A percentile compares a stretch with the other conserved stretches of the same genome.
These are phyloP conservation scores for Zosterops borbonicus DNA, from an alignment of 2,113 vertebrate species.

Conservation along the genomic window DNA sequence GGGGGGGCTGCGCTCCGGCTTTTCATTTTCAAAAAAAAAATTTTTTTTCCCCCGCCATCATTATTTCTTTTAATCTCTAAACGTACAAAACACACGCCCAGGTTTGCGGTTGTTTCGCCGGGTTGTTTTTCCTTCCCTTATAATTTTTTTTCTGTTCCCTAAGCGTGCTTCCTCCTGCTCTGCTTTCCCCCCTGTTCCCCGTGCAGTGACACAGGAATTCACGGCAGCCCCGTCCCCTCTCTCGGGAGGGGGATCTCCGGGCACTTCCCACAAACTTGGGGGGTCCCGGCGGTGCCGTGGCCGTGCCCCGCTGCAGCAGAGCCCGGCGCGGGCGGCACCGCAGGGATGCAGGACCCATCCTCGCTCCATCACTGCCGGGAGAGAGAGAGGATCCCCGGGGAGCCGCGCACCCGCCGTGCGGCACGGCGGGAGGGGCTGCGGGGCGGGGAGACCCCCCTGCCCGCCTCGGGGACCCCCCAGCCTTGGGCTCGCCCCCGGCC, in stretches of 20 bases:
- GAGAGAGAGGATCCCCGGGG: neutral
- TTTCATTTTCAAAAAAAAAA: neutral
- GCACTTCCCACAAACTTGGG: conserved; percentile 36
- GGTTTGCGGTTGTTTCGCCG: neutral
- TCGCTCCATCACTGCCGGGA: neutral
- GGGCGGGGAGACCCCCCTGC: neutral
- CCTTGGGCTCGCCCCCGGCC: neutral
- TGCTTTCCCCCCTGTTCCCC: neutral
- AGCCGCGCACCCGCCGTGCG: neutral
- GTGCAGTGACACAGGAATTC: conserved; percentile 5
- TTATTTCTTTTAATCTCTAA: neutral
- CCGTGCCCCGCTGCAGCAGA: neutral
- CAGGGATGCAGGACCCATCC: conserved; percentile 13
- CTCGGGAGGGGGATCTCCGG: neutral
- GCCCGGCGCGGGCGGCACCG: neutral
- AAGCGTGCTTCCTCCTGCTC: neutral
- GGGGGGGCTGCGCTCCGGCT: neutral
- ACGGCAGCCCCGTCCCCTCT: neutral
- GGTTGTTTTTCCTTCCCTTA: neutral
- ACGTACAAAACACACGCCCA: neutral
- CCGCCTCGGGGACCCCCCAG: neutral
- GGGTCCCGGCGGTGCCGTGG: neutral
- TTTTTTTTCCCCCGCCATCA: neutral
- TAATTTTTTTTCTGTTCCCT: neutral
- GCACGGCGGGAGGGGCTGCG: neutral